Percentiles rank a stretch among this genome's conserved stretches.
Evolutionary conservation across 2,888 invertebrate genomes (phyloP).

Genomic region (Phalera bucephala): DNA sequence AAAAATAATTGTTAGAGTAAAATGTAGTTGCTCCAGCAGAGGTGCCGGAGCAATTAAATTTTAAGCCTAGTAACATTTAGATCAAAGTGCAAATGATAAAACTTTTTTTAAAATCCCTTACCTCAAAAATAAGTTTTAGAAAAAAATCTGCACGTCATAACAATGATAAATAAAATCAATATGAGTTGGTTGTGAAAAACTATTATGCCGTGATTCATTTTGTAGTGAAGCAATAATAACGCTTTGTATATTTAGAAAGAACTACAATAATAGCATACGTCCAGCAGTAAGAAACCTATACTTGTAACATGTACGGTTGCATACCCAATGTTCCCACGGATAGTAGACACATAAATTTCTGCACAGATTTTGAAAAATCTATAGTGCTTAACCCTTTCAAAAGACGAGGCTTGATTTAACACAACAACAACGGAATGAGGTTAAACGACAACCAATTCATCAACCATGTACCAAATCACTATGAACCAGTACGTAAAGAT

Average conservation of each 20-base stretch:
- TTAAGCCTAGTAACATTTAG: too few relatives aligned
- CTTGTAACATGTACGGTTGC: conserved; percentile 46
- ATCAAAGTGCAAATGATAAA: too few relatives aligned
- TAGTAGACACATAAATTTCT: conserved; percentile 79
- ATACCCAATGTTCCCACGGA: conserved; percentile 65
- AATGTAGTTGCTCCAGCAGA: too few relatives aligned
- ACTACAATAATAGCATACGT: conserved; percentile 8
- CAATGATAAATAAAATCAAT: background rate
- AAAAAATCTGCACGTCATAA: background rate
- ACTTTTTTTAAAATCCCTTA: too few relatives aligned
- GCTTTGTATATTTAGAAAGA: too few relatives aligned
- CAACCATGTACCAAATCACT: conserved; percentile 86
- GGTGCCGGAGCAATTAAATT: too few relatives aligned
- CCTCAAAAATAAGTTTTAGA: too few relatives aligned
- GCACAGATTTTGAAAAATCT: conserved; percentile 55
- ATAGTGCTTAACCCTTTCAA: conserved; percentile 49
- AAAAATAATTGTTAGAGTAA: too few relatives aligned
- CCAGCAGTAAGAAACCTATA: conserved; percentile 86
- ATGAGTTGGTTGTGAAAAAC: background rate
- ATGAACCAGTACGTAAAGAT: conserved; percentile 93
- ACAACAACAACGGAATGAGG: conserved; percentile 43
- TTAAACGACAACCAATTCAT: conserved; percentile 93
- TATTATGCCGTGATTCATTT: background rate
- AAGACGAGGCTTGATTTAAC: conserved; percentile 87
- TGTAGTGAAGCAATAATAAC: too few relatives aligned